Evolutionary conservation across 1,140 invertebrate species (phyloP).

Genomic region (Dendrolimus punctatus): DNA sequence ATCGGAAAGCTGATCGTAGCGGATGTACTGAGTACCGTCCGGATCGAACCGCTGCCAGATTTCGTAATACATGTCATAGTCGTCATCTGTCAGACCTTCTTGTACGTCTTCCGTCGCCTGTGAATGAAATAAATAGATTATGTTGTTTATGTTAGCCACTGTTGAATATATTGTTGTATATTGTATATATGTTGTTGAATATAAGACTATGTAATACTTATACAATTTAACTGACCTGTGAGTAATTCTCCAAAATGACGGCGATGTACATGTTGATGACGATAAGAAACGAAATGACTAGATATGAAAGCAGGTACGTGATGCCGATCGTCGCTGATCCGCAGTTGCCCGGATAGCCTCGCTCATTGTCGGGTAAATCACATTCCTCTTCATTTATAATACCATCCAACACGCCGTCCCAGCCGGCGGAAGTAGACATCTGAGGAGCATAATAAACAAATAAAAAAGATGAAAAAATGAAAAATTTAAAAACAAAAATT

Average conservation of each 20-base stretch:
- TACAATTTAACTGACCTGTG: constrained; percentile 74
- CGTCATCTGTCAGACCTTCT: constrained; percentile 97
- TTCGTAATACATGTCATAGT: constrained; percentile 99
- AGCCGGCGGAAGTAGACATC: constrained; percentile 98
- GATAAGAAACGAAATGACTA: constrained; percentile 98
- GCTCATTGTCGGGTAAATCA: constrained; percentile 87
- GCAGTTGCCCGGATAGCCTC: constrained; percentile 91
- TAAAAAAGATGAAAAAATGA: neutral
- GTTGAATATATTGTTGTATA: no score
- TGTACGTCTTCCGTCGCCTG: constrained; percentile 97
- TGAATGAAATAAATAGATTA: neutral
- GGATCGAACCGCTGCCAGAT: constrained; percentile 99
- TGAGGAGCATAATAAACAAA: constrained; percentile 48
- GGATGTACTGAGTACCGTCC: constrained; percentile 97
- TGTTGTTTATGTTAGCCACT: neutral
- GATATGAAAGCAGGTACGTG: constrained; percentile 94
- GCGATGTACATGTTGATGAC: constrained; percentile 99
- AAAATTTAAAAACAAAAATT: neutral
- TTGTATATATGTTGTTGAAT: no score
- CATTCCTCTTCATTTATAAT: constrained; percentile 97
- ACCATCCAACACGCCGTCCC: constrained; percentile 95
- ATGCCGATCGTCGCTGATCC: constrained; percentile 94
- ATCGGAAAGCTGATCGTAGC: constrained; percentile 93
- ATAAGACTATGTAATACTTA: neutral
- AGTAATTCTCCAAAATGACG: constrained; percentile 99